Evolutionary conservation across 2,113 vertebrate genomes (phyloP).

Genomic region (Polyodon spathula): DNA sequence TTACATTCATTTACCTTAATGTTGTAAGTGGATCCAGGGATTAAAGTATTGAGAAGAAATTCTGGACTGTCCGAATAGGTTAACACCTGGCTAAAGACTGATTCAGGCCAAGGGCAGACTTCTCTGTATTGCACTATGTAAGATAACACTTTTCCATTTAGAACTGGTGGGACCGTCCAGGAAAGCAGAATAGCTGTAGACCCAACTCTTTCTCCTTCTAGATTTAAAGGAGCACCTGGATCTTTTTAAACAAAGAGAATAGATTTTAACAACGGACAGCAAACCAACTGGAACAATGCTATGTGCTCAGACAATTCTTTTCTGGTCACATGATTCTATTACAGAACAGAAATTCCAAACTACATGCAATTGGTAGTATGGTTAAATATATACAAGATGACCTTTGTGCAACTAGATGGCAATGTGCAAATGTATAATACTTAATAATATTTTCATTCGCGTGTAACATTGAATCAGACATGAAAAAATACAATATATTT

Average conservation of each 20-base stretch:
- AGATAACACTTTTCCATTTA: slow-evolving; percentile 60
- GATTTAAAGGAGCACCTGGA: slow-evolving; percentile 59
- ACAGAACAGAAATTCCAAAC: too few species aligned
- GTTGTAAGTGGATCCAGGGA: slow-evolving; percentile 85
- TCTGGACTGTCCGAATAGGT: slow-evolving; percentile 69
- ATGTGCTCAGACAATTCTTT: too few species aligned
- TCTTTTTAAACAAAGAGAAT: slow-evolving; percentile 41
- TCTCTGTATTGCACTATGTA: slow-evolving; percentile 87
- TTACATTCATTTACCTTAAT: slow-evolving; percentile 64
- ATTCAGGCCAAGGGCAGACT: slow-evolving; percentile 81
- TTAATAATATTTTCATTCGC: too few species aligned
- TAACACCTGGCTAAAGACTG: slow-evolving; percentile 65
- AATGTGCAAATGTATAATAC: too few species aligned
- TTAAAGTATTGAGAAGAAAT: slow-evolving; percentile 78
- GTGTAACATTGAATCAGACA: too few species aligned
- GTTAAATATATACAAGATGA: not conserved
- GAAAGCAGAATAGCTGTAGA: slow-evolving; percentile 88
- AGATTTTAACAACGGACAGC: not conserved
- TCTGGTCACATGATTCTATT: too few species aligned
- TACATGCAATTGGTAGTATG: not conserved
- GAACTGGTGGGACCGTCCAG: slow-evolving; percentile 65
- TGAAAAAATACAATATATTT: too few species aligned
- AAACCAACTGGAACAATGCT: not conserved
- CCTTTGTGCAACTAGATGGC: too few species aligned
- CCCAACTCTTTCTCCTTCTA: slow-evolving; percentile 82